Conservation (phyloP, 2,888 invertebrate genomes). For the Sinhomidia bicolor region DNA sequence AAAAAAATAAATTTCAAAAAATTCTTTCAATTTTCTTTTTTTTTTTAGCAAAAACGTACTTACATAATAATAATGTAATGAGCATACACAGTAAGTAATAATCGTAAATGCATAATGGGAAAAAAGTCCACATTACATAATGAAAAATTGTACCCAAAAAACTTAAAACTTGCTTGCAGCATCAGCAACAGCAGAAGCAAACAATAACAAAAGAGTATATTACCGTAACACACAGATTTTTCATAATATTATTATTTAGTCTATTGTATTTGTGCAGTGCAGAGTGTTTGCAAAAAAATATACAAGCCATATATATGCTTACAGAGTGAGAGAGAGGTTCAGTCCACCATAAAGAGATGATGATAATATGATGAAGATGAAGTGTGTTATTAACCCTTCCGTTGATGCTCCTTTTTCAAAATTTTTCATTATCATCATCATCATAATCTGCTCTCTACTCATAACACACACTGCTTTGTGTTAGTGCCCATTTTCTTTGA, state of each 20-base stretch:
- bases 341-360: background rate
- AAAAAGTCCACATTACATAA: slow-evolving; percentile 41
- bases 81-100: slow-evolving; percentile 6
- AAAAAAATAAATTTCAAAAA: slow-evolving; percentile 46
- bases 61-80: slow-evolving; percentile 14
- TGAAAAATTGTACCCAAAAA: background rate
- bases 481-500: too few relatives aligned
- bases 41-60: background rate
- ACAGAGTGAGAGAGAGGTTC: too few relatives aligned
- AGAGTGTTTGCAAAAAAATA: background rate
- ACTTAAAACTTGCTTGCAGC: too few relatives aligned
- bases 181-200: background rate
- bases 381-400: slow-evolving; percentile 58
- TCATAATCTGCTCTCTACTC: background rate
- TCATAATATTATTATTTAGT: background rate
- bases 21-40: slow-evolving; percentile 35
- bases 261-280: background rate
- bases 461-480: slow-evolving; percentile 37
- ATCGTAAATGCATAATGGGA: slow-evolving; percentile 42
- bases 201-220: background rate
- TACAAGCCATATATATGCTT: background rate
- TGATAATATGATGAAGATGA: slow-evolving; percentile 23
- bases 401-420: slow-evolving; percentile 20
- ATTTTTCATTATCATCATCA: background rate
- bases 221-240: slow-evolving; percentile 9